Evolutionary conservation across 2,888 invertebrate species (phyloP).

Genomic region (Pimpla rufipes): DNA sequence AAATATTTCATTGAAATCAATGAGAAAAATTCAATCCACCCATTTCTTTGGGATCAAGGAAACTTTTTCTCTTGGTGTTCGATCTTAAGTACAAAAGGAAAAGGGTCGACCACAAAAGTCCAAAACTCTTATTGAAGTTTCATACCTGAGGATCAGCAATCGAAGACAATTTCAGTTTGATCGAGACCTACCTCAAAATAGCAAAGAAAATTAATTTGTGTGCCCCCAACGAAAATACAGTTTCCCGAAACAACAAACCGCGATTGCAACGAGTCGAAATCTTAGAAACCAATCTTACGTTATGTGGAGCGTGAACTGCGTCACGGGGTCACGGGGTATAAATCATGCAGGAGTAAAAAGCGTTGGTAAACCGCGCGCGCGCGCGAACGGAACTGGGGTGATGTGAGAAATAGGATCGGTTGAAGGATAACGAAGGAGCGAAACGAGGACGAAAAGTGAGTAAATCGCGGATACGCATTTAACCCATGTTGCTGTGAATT

Average conservation of each 20-base stretch:
- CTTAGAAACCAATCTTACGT: neutral
- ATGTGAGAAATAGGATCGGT: constrained; percentile 49
- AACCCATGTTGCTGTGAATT: constrained; percentile 17
- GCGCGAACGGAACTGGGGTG: constrained; percentile 30
- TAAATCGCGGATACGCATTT: constrained; percentile 23
- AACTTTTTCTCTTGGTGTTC: too few relatives aligned
- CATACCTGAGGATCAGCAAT: too few relatives aligned
- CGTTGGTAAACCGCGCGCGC: constrained; percentile 2
- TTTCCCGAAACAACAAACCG: neutral
- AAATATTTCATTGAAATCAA: too few relatives aligned
- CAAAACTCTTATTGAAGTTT: too few relatives aligned
- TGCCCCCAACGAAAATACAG: neutral
- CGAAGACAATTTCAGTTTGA: too few relatives aligned
- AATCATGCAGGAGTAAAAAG: constrained; percentile 2
- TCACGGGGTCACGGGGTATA: constrained; percentile 19
- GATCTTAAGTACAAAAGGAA: too few relatives aligned
- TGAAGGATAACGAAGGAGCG: constrained; percentile 24
- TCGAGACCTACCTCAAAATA: too few relatives aligned
- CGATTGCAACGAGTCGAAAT: neutral
- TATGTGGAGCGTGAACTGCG: neutral
- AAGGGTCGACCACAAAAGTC: too few relatives aligned
- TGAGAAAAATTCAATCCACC: too few relatives aligned
- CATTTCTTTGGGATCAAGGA: too few relatives aligned
- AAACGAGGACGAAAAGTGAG: neutral
- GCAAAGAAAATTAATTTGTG: neutral